phyloP scores from a whole-genome alignment of 2,113 vertebrate species.

The Natator depressus region DNA sequence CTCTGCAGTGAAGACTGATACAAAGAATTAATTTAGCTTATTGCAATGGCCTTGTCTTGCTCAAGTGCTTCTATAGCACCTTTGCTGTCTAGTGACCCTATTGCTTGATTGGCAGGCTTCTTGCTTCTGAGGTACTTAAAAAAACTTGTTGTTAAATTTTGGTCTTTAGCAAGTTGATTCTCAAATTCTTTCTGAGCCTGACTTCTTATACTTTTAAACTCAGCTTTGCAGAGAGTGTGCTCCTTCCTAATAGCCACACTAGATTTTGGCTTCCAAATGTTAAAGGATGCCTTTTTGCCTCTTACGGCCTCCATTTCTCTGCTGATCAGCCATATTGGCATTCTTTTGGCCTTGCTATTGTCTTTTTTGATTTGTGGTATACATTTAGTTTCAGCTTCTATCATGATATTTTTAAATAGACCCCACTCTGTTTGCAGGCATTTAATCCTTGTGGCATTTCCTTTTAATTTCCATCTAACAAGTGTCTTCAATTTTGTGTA shows the following conservation, averaged over 20 bases:
- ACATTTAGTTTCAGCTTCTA: background rate
- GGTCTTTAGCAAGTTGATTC: background rate
- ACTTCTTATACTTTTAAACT: background rate
- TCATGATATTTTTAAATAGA: background rate
- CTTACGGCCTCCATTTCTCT: background rate
- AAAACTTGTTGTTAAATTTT: background rate
- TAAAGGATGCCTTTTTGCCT: background rate
- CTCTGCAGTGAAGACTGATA: background rate
- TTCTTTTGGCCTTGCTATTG: background rate
- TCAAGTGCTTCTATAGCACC: background rate
- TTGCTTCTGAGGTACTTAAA: background rate
- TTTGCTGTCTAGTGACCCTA: background rate
- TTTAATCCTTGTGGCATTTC: background rate
- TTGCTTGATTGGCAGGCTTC: background rate
- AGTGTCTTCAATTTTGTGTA: too few species aligned
- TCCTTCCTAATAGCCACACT: background rate
- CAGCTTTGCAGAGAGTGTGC: background rate
- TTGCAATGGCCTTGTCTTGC: background rate
- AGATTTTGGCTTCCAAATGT: background rate
- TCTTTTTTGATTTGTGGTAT: background rate
- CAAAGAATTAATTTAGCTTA: background rate
- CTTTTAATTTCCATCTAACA: too few species aligned
- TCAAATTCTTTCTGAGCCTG: background rate
- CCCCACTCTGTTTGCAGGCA: background rate
- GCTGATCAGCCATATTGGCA: background rate